These are phyloP conservation scores for Hybognathus amarus DNA, from an alignment of 2,797 vertebrate genomes.

Conservation along the genomic window DNA sequence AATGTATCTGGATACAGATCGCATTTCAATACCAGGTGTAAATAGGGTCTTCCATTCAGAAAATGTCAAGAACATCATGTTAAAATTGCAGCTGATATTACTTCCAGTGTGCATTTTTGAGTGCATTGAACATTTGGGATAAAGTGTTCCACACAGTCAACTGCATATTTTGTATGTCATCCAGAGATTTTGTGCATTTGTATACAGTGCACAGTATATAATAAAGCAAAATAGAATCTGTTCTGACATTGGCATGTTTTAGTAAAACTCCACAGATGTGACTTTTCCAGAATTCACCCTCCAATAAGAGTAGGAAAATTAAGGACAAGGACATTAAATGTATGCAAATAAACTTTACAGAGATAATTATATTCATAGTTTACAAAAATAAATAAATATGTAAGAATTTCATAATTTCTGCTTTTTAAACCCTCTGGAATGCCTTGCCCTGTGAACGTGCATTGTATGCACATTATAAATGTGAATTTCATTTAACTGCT, in stretches of 20 bases:
- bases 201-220: background rate
- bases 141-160: background rate
- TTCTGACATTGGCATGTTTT: background rate
- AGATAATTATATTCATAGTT: background rate
- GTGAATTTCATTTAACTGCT: constrained; percentile 13
- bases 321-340: background rate
- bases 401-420: background rate
- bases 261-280: background rate
- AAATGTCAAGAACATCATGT: background rate
- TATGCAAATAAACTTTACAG: background rate
- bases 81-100: background rate
- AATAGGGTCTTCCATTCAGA: background rate
- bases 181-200: background rate
- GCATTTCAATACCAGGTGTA: no score
- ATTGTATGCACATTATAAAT: background rate
- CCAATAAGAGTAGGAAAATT: background rate
- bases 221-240: background rate
- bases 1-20: no score
- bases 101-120: background rate
- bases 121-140: background rate
- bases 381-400: background rate
- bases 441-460: background rate
- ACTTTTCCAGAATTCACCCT: background rate
- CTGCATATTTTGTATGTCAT: background rate
- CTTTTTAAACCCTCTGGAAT: background rate